Evolutionary conservation across 2,113 vertebrate species (phyloP).

Genomic region (Gavialis gangeticus): DNA sequence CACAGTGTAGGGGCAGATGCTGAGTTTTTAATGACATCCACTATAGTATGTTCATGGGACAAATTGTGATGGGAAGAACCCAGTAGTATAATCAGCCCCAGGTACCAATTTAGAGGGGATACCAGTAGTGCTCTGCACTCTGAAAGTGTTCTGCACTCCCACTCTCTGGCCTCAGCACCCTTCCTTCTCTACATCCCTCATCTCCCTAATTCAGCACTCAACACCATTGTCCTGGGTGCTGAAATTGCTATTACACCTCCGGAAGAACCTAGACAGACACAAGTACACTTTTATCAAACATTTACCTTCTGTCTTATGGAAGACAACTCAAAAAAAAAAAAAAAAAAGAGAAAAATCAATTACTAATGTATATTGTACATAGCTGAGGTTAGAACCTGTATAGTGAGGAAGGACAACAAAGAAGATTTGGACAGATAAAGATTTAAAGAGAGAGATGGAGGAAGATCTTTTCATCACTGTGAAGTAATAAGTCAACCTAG

Average conservation of each 20-base stretch:
- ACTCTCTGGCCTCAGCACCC: too few species aligned
- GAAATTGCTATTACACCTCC: too few species aligned
- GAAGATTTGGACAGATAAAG: not conserved
- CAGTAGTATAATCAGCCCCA: too few species aligned
- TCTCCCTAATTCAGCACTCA: too few species aligned
- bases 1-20: not conserved
- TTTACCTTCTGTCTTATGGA: not conserved
- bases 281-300: not conserved
- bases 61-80: too few species aligned
- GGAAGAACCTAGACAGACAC: not conserved
- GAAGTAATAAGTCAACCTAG: not conserved
- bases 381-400: not conserved
- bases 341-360: too few species aligned
- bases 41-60: not conserved
- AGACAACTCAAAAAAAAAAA: not conserved
- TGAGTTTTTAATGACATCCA: not conserved
- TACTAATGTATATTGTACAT: not conserved
- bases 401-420: not conserved
- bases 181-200: too few species aligned
- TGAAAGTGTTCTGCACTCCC: too few species aligned
- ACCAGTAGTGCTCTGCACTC: too few species aligned
- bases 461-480: not conserved
- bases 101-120: too few species aligned
- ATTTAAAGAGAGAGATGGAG: not conserved
- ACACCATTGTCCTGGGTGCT: too few species aligned